Conservation (phyloP, 2,888 invertebrate species). For the Plemyria rubiginata region DNA sequence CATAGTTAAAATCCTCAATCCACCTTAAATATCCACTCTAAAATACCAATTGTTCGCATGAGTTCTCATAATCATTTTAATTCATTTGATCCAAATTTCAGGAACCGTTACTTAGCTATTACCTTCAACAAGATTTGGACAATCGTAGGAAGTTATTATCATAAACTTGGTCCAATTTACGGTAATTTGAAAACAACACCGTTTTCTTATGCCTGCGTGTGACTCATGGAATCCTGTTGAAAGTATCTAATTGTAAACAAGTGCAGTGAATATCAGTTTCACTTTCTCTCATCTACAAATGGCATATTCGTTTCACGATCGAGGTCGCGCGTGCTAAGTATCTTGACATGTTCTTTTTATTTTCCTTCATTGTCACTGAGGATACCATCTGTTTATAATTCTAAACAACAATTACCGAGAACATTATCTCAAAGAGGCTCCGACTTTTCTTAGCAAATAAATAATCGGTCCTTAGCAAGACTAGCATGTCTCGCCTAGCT, state of each 20-base stretch:
- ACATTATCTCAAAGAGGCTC: background rate
- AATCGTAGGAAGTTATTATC: constrained; percentile 64
- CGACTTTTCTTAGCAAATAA: background rate
- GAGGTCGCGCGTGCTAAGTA: constrained; percentile 75
- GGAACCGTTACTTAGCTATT: constrained; percentile 57
- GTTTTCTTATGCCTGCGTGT: constrained; percentile 41
- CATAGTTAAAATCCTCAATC: constrained; percentile 38
- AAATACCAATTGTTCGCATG: constrained; percentile 50
- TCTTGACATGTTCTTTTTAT: constrained; percentile 56
- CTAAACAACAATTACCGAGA: background rate
- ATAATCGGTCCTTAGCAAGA: background rate
- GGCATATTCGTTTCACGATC: constrained; percentile 79
- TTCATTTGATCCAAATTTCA: constrained; percentile 54
- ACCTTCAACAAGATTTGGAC: constrained; percentile 51
- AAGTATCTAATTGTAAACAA: constrained; percentile 70
- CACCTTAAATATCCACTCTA: constrained; percentile 35
- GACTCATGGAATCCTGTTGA: constrained; percentile 75
- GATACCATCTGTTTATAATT: constrained; percentile 18
- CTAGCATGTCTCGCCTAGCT: background rate
- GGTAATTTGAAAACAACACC: constrained; percentile 52
- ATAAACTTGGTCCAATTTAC: constrained; percentile 54
- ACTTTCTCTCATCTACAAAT: constrained; percentile 77
- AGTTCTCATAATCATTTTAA: constrained; percentile 63
- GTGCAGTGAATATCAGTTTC: constrained; percentile 77
- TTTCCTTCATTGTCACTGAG: constrained; percentile 42